phyloP scores from a whole-genome alignment of 1,140 invertebrate genomes.

The Lepidurus packardi region DNA sequence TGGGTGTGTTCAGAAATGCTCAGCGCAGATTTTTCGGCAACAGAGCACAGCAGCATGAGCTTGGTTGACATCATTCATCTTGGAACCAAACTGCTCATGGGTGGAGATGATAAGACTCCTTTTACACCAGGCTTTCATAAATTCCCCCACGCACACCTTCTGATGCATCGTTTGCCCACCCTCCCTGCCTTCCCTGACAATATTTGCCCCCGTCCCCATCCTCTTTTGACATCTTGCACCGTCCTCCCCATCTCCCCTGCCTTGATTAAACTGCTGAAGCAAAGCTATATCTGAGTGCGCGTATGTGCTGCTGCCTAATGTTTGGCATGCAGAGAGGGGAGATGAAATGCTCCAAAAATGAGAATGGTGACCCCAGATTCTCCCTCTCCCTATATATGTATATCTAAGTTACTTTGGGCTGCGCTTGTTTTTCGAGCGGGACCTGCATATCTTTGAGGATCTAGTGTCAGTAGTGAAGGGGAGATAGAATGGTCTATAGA shows the following conservation, averaged over 20 bases:
- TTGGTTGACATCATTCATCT: slow-evolving; percentile 10
- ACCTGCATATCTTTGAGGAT: too few species aligned
- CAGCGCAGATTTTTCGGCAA: neutral
- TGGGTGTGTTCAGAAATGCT: neutral
- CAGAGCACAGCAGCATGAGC: neutral
- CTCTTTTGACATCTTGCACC: neutral
- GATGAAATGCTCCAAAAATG: neutral
- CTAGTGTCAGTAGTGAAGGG: neutral
- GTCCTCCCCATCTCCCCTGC: neutral
- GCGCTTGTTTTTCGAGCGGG: too few species aligned
- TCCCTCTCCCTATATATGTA: too few species aligned
- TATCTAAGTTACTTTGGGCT: too few species aligned
- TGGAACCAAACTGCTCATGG: slow-evolving; percentile 9
- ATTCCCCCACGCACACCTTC: neutral
- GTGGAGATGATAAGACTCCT: slow-evolving; percentile 21
- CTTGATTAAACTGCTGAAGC: neutral
- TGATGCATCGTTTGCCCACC: neutral
- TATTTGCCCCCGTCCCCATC: neutral
- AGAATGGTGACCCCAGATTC: neutral
- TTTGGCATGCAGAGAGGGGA: neutral
- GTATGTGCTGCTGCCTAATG: slow-evolving; percentile 18
- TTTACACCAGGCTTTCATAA: slow-evolving; percentile 16
- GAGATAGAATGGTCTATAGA: neutral
- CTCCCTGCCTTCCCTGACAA: neutral
- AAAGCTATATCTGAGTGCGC: neutral